Conservation (phyloP, 2,888 invertebrate species). For the Patella depressa region DNA sequence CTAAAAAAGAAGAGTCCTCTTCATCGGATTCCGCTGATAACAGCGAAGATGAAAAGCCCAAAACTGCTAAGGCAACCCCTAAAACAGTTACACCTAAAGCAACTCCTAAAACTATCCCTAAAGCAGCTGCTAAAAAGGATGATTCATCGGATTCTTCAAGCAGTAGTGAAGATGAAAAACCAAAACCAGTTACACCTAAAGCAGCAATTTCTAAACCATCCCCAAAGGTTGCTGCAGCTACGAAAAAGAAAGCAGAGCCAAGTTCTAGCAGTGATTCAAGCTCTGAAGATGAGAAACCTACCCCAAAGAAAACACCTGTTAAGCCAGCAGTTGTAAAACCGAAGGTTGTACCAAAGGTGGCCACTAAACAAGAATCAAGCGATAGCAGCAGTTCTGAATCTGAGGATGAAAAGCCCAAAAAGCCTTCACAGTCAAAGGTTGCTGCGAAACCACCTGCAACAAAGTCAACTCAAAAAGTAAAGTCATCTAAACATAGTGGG, state of each 20-base stretch:
- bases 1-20: background rate
- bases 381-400: background rate
- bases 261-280: background rate
- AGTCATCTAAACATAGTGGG: constrained; percentile 32
- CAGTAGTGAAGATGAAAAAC: constrained; percentile 30
- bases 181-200: background rate
- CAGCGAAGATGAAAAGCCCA: background rate
- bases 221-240: background rate
- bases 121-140: constrained; percentile 23
- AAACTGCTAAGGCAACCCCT: background rate
- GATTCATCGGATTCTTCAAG: constrained; percentile 36
- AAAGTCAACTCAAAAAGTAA: constrained; percentile 29
- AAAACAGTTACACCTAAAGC: background rate
- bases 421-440: background rate
- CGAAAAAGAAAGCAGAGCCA: background rate
- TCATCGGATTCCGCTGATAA: background rate
- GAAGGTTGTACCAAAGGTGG: background rate
- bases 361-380: background rate
- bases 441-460: background rate
- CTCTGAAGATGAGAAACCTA: constrained; percentile 1
- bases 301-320: constrained; percentile 17
- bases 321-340: constrained; percentile 4
- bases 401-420: background rate
- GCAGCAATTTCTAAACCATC: constrained; percentile 7
- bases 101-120: background rate